These are phyloP conservation scores for Dermolepida albohirtum DNA, from an alignment of 2,888 invertebrate species.

Conservation along the genomic window DNA sequence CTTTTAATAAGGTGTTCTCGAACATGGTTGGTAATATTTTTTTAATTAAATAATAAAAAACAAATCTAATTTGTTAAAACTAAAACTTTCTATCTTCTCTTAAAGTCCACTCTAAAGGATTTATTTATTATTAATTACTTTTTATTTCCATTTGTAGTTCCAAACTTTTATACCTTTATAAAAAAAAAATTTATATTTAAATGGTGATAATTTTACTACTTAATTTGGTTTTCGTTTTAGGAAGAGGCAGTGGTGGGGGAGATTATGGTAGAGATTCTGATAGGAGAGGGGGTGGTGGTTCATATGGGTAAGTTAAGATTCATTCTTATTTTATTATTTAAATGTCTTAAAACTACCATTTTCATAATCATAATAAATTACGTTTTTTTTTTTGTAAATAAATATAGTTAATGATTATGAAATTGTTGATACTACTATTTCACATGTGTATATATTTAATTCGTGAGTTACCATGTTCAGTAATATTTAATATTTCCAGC, in stretches of 20 bases:
- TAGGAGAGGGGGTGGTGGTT: slow-evolving; percentile 69
- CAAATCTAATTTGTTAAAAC: no score
- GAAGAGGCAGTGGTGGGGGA: slow-evolving; percentile 62
- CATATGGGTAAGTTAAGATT: slow-evolving; percentile 70
- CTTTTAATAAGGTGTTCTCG: no score
- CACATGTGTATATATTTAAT: slow-evolving; percentile 24
- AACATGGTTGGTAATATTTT: no score
- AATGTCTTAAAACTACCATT: slow-evolving; percentile 17
- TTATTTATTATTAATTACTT: no score
- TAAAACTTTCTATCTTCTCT: no score
- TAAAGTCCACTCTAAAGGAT: no score
- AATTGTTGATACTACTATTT: slow-evolving; percentile 21
- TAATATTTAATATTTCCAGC: no score
- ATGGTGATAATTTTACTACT: neutral
- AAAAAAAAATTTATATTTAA: no score
- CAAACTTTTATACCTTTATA: no score
- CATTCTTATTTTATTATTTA: slow-evolving; percentile 7
- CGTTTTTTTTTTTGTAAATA: neutral
- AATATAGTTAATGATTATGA: slow-evolving; percentile 16
- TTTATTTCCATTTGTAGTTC: no score
- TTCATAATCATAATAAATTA: slow-evolving; percentile 19
- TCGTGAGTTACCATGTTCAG: neutral
- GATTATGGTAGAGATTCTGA: slow-evolving; percentile 69
- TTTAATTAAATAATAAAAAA: no score
- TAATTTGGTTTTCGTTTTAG: slow-evolving; percentile 59